phyloP scores from a whole-genome alignment of 2,113 vertebrate species.

The Meles meles region DNA sequence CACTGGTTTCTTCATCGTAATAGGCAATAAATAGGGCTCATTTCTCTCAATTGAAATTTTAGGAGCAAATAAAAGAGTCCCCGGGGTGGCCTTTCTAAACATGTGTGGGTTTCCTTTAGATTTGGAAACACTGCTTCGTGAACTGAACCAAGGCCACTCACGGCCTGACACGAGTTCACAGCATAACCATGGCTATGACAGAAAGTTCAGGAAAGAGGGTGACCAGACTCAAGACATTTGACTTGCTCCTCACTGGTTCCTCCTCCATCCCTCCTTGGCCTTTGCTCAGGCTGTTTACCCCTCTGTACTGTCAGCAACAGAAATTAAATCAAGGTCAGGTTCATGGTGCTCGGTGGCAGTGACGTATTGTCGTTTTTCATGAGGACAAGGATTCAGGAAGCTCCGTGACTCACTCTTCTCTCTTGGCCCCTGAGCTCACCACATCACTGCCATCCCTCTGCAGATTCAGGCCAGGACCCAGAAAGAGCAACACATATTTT shows the following conservation, averaged over 20 bases:
- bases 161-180: neutral
- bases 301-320: neutral
- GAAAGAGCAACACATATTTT: neutral
- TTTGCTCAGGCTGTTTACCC: neutral
- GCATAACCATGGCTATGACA: too few relatives aligned
- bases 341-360: neutral
- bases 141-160: neutral
- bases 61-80: neutral
- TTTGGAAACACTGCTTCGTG: neutral
- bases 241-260: neutral
- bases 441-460: neutral
- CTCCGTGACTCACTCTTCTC: neutral
- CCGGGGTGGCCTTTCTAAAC: too few relatives aligned
- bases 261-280: neutral
- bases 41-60: neutral
- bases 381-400: neutral
- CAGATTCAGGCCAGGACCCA: neutral
- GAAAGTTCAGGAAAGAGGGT: neutral
- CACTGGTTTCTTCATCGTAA: neutral
- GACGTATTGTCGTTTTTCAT: neutral
- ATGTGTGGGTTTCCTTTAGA: neutral
- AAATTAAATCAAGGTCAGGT: neutral
- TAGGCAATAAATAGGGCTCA: neutral
- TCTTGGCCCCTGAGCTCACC: too few relatives aligned
- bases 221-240: fast-evolving